These are phyloP conservation scores for Actenoides lindsayi DNA, from an alignment of 2,113 vertebrate genomes.

Conservation along the genomic window DNA sequence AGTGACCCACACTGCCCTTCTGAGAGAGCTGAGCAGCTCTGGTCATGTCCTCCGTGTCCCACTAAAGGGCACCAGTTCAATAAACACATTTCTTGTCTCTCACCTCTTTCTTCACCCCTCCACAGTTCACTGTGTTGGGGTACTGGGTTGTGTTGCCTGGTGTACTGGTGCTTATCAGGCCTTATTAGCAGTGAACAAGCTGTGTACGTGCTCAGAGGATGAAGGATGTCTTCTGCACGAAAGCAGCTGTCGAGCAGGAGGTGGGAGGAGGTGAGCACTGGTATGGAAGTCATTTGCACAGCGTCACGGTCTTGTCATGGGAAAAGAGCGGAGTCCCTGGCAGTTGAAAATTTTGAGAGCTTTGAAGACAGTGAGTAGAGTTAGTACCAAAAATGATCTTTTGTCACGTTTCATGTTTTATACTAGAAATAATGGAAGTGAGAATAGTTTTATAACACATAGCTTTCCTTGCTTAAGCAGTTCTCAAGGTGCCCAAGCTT, in stretches of 20 bases:
- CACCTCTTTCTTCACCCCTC: not conserved
- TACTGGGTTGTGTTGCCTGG: not conserved
- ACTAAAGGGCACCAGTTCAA: not conserved
- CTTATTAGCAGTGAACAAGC: not conserved
- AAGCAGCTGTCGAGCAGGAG: not conserved
- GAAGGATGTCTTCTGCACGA: not conserved
- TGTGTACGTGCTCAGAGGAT: fast-evolving
- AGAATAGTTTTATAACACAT: not conserved
- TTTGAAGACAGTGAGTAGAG: not conserved
- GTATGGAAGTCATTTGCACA: not conserved
- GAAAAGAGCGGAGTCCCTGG: not conserved
- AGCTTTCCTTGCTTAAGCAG: not conserved
- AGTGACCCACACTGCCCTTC: not conserved
- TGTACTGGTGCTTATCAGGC: not conserved
- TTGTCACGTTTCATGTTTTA: not conserved
- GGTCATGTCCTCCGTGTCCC: not conserved
- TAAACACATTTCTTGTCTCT: not conserved
- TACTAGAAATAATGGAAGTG: not conserved
- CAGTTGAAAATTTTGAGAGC: not conserved
- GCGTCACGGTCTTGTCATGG: not conserved
- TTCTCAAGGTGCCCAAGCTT: not conserved
- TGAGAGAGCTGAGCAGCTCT: not conserved
- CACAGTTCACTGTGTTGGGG: not conserved
- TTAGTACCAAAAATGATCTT: not conserved
- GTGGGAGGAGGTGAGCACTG: not conserved